Conservation (phyloP, 2,888 invertebrate genomes). For the Eupithecia exiguata region DNA sequence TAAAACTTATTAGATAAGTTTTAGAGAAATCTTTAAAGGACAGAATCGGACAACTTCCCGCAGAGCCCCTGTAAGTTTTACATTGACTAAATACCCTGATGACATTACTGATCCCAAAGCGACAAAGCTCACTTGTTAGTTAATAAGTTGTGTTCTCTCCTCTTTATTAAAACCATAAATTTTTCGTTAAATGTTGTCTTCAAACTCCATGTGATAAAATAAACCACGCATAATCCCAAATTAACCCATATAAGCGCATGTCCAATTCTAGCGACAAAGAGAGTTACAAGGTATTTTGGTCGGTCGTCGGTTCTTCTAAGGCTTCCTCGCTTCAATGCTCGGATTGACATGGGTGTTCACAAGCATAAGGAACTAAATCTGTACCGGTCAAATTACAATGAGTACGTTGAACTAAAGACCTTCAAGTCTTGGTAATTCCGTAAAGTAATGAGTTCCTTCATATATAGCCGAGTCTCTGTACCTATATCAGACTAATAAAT, state of each 20-base stretch:
- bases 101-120: neutral
- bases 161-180: neutral
- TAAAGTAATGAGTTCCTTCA: neutral
- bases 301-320: slow-evolving; percentile 40
- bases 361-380: slow-evolving; percentile 53
- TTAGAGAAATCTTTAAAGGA: too few relatives aligned
- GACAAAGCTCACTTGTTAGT: neutral
- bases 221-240: slow-evolving; percentile 28
- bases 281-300: slow-evolving; percentile 39
- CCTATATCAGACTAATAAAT: neutral
- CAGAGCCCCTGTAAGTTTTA: too few relatives aligned
- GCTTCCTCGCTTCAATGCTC: slow-evolving; percentile 47
- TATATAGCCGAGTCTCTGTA: neutral
- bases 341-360: slow-evolving; percentile 48
- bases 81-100: too few relatives aligned
- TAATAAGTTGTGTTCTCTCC: neutral
- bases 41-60: too few relatives aligned
- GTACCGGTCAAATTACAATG: slow-evolving; percentile 51
- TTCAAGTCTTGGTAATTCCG: slow-evolving; percentile 21
- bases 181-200: neutral
- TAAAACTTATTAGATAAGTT: too few relatives aligned
- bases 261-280: slow-evolving; percentile 29
- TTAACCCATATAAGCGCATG: slow-evolving; percentile 30
- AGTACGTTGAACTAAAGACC: slow-evolving; percentile 53
- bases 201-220: neutral